Evolutionary conservation across 2,113 vertebrate genomes (phyloP).

Genomic region (Nerophis lumbriciformis): DNA sequence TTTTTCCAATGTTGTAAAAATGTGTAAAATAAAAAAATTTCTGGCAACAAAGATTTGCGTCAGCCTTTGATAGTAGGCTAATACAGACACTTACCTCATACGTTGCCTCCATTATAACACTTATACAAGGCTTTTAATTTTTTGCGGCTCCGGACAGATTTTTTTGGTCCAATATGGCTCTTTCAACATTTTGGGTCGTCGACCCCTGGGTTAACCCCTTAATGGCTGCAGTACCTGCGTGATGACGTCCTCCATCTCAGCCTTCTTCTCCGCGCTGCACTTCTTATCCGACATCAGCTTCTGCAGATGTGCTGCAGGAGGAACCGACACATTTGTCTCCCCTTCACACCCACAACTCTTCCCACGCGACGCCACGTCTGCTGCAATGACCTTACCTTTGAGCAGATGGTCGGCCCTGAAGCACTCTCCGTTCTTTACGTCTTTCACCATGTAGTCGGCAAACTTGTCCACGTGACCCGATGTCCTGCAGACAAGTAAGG

Average conservation of each 20-base stretch:
- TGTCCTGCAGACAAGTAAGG: slow-evolving; percentile 61
- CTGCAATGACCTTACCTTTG: slow-evolving; percentile 75
- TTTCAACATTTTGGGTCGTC: too few species aligned
- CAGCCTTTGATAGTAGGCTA: too few species aligned
- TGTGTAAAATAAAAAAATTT: too few species aligned
- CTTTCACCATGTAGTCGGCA: slow-evolving; percentile 99
- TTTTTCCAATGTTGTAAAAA: too few species aligned
- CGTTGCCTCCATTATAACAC: too few species aligned
- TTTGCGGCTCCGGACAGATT: too few species aligned
- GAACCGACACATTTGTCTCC: neutral
- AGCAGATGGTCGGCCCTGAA: slow-evolving; percentile 95
- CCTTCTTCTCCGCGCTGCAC: slow-evolving; percentile 85
- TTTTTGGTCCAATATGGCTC: too few species aligned
- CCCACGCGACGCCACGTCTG: too few species aligned
- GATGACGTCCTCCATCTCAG: slow-evolving; percentile 89
- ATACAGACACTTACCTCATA: too few species aligned
- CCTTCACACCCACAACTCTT: neutral
- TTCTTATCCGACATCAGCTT: slow-evolving; percentile 98
- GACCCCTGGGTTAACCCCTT: too few species aligned
- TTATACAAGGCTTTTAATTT: too few species aligned
- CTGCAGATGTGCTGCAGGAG: slow-evolving; percentile 84
- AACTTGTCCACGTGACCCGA: slow-evolving; percentile 98
- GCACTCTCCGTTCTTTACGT: slow-evolving; percentile 92
- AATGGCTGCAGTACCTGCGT: slow-evolving; percentile 74
- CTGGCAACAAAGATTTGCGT: too few species aligned